Evolutionary conservation across 64 coral and sea anemone genomes (phyloP).

Genomic region (Porites australiensis): DNA sequence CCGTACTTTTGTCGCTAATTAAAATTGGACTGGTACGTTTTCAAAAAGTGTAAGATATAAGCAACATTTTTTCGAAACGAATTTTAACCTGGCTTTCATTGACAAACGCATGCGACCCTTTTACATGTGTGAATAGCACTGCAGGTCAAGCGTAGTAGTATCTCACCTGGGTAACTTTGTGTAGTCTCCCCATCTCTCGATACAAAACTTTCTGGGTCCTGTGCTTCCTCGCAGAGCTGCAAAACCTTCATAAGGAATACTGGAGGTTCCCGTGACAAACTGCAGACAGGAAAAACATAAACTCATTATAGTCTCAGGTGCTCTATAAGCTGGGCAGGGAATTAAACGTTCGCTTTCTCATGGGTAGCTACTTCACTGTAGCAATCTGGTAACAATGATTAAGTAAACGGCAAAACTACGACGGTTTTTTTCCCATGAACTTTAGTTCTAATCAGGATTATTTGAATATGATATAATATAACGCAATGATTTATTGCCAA

Average conservation of each 20-base stretch:
- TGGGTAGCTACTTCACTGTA: too few species aligned
- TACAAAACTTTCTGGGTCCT: conserved; percentile 95
- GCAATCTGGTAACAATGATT: too few species aligned
- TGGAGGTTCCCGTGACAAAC: conserved; percentile 99
- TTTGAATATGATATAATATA: too few species aligned
- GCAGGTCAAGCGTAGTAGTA: background rate
- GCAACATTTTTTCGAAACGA: too few species aligned
- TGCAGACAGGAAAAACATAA: conserved; percentile 11
- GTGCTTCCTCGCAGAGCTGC: conserved; percentile 95
- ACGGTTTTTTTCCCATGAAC: too few species aligned
- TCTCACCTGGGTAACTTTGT: conserved; percentile 94
- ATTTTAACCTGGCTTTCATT: too few species aligned
- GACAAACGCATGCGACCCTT: background rate
- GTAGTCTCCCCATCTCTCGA: conserved; percentile 97
- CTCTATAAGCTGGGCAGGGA: background rate
- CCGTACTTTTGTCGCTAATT: too few species aligned
- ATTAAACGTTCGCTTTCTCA: background rate
- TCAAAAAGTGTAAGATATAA: too few species aligned
- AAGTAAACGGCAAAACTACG: too few species aligned
- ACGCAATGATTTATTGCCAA: background rate
- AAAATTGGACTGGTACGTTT: too few species aligned
- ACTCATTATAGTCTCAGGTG: background rate
- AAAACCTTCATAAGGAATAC: conserved; percentile 98
- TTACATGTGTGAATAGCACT: background rate
- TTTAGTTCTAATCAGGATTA: too few species aligned